Evolutionary conservation across 2,888 invertebrate species (phyloP), one percentile per base, ranked within the genome.

Genomic region (Xestoiulus laeticollis): DNA sequence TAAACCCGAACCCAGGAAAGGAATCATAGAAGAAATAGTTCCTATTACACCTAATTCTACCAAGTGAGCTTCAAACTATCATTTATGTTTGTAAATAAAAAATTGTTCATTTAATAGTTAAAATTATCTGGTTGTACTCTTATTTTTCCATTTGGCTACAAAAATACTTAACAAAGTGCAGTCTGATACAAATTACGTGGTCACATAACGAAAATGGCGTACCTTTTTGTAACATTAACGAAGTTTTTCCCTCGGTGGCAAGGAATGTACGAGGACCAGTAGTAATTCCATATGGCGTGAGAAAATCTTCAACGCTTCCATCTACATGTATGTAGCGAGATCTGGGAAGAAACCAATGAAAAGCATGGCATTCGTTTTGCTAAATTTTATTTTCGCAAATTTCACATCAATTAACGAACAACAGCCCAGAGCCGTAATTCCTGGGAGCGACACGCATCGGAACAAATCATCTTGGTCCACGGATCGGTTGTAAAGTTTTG

Each of bases 401-500:
- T 59, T 59, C 59, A 59, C 59, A 59, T 59, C 59, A 8, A 59
- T 59, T 59, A 59, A 59, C 59, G 22, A 59, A 59, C 59, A 59
- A 59, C 59, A 59, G 22, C 22, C 59, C 22, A 59, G 59, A 59
- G 48, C 1, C 14, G 22, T n/a, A n/a, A 4, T 59, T n/a, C 6
- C 59, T 8, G n/a, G 22, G 59, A 59, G 59, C 22, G n/a, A 2
- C 22, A n/a, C 59, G n/a, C 59, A 59, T n/a, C n/a, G 59, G 10
- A 10, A 10, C 59, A 10, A 59, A 22, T 59, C 59, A 59, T 22
- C 59, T 59, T 59, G 59, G 59, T 59, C 59, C 59, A 59, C n/a
- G 59, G 59, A 59, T 59, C 59, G 59, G 59, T 59, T 59, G 59
- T 59, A 59, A 59, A 59, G n/a, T 59, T 59, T n/a, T 59, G 59